phyloP scores from a whole-genome alignment of 35 echinoderm and acorn worm genomes.

The Strongylocentrotus purpuratus region DNA sequence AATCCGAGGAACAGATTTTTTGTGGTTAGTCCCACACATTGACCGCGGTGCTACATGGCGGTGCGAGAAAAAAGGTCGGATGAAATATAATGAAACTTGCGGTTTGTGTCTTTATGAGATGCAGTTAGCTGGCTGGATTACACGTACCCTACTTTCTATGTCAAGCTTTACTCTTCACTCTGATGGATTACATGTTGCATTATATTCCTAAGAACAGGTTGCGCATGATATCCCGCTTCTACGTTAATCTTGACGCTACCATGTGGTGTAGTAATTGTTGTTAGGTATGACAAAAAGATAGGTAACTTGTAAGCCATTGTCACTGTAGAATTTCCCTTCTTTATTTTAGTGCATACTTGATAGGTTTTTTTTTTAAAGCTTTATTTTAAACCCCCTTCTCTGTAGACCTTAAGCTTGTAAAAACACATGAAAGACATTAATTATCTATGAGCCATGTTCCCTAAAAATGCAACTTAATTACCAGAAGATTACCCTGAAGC shows the following conservation, averaged over 20 bases:
- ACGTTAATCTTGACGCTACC: too few species aligned
- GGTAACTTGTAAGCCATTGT: background rate
- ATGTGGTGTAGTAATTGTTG: too few species aligned
- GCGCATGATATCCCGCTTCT: too few species aligned
- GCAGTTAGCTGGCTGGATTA: background rate
- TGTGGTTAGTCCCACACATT: slow-evolving; percentile 9
- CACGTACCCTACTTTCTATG: background rate
- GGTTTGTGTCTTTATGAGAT: background rate
- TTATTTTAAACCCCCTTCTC: too few species aligned
- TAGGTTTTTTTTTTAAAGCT: too few species aligned
- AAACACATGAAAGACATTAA: too few species aligned
- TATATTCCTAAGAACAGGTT: too few species aligned
- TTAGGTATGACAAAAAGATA: background rate
- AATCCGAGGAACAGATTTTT: background rate
- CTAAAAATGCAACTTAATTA: too few species aligned
- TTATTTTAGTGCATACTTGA: background rate
- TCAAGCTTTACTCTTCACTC: background rate
- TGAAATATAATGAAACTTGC: background rate
- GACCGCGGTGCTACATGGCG: background rate
- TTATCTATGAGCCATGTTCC: too few species aligned
- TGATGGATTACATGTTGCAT: background rate
- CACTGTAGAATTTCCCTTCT: background rate
- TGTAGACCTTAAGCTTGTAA: too few species aligned
- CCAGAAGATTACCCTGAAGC: too few species aligned
- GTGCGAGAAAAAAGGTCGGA: background rate